A percentile compares a stretch with the other conserved stretches of the same genome.
Conservation (phyloP, 64 coral and sea anemone species). For the Stichodactyla mertensii region DNA sequence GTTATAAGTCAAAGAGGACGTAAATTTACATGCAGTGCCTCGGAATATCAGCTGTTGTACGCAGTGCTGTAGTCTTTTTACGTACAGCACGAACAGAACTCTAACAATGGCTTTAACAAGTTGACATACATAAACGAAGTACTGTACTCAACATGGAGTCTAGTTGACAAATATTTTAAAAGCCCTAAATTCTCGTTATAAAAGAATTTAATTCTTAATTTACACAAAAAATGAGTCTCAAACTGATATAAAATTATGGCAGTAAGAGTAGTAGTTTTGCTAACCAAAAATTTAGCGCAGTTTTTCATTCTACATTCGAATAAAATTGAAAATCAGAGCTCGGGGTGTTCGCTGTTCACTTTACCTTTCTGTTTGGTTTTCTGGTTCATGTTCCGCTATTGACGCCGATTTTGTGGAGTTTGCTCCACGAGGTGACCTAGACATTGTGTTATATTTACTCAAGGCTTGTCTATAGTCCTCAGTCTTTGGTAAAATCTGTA, state of each 20-base stretch:
- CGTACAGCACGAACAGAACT: too few relatives aligned
- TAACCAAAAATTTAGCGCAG: not conserved
- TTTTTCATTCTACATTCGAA: not conserved
- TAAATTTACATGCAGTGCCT: too few relatives aligned
- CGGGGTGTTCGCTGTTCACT: not conserved
- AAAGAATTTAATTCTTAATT: not conserved
- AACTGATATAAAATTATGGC: not conserved
- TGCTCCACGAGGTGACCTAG: constrained; percentile 1
- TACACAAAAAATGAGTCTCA: not conserved
- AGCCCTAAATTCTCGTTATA: not conserved
- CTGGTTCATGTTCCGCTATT: not conserved
- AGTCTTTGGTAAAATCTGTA: not conserved
- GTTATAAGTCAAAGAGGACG: too few relatives aligned
- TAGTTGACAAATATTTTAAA: too few relatives aligned
- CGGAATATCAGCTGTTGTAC: too few relatives aligned
- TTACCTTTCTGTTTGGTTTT: constrained; percentile 16
- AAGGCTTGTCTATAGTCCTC: not conserved
- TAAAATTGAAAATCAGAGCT: not conserved
- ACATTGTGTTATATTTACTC: not conserved
- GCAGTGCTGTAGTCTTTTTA: too few relatives aligned
- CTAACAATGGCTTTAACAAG: too few relatives aligned
- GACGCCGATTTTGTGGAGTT: constrained; percentile 7
- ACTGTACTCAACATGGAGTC: too few relatives aligned
- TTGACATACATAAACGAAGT: too few relatives aligned
- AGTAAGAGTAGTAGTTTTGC: not conserved